Base-by-base conservation (phyloP, 2,888 invertebrate species). In the Dyspetes luteomarginatus region DNA sequence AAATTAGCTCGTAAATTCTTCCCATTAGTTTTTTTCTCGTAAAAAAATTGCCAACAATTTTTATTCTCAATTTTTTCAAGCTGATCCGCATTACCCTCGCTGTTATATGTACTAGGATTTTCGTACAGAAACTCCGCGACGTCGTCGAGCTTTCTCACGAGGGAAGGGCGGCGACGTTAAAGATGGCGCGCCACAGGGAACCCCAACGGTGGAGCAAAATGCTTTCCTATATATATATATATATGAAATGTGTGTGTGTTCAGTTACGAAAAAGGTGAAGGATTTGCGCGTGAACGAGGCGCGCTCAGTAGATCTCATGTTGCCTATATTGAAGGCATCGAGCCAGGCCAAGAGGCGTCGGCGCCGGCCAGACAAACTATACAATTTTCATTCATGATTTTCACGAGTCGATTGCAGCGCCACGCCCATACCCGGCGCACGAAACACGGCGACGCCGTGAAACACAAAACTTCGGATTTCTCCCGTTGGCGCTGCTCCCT, bases 331-430 rank as follows among this genome's bases (percentile, higher is more conserved):
- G 69, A 75, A 75, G 65, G 65, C 62, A 74, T 76, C 48, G 69
- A 67, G 71, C 67, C 68, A 76, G 71, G 62, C n/a, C n/a, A n/a
- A 26, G 22, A 56, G 50, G 77, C 64, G 71, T 43, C 68, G 60
- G 67, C 73, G 79, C 67, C 82, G 74, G 77, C 52, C 52, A 28
- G n/a, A 58, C 52, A 28, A 12, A 58, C 62, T 72, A 68, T 26
- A 58, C 85, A 85, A 84, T 85, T 89, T 89, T 89, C 90, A 90
- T 90, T 90, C 90, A 90, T 90, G 89, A 85, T 89, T 89, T 88
- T 85, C 82, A 78, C 83, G 81, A 48, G 76, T 65, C 86, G 84
- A 86, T 81, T 78, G 84, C 81, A 85, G 85, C 84, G 86, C 83
- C 85, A 83, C 83, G 83, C 83, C 80, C 82, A 80, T 64, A 71